Base-by-base conservation (phyloP, 2,888 invertebrate species). In the Pycnomerus fuliginosus region DNA sequence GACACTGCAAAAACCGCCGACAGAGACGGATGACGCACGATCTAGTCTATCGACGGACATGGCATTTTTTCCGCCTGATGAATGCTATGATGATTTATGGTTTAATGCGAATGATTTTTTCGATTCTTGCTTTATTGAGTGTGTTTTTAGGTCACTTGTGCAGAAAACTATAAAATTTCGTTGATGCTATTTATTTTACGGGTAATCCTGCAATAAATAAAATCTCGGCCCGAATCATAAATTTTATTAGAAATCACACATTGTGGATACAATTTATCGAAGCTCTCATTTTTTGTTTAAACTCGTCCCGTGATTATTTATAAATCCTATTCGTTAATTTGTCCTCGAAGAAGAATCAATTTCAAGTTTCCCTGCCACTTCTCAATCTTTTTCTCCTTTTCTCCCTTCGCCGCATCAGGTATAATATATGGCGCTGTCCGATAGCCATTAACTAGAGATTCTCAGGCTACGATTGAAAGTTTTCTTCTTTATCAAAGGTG, bases 31-130 rank as follows among this genome's bases (percentile, higher is more conserved):
- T 48, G 48, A 39, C 40, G 27, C 23, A 13, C 38, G 35, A 43
- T 44, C 33, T 39, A 36, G 24, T 31, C 47, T 25, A 48, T 43
- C 43, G 42, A 43, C 48, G 51, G 50, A 53, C 43, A 46, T 46
- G 39, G 40, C 50, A 43, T 52, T 56, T 58, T 56, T 58, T 57
- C 54, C 55, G 52, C 49, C 47, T 54, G 55, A 54, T 56, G 56
- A 56, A 54, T 55, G 55, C 40, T 48, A 49, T 57, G n/a, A n/a
- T n/a, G 59, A 61, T 61, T 58, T 60, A 60, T 57, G 52, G 57
- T 48, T 52, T 53, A 54, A 50, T 52, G 52, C 53, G 55, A 58
- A 50, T 54, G 56, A 58, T 55, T 58, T 56, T 55, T 54, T 52
- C 54, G 52, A 58, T 56, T 51, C 53, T 50, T 58, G 55, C 51